Percentiles rank a stretch among this genome's conserved stretches.
Conservation (phyloP, 1,140 invertebrate genomes). For the Pomacea maculata region DNA sequence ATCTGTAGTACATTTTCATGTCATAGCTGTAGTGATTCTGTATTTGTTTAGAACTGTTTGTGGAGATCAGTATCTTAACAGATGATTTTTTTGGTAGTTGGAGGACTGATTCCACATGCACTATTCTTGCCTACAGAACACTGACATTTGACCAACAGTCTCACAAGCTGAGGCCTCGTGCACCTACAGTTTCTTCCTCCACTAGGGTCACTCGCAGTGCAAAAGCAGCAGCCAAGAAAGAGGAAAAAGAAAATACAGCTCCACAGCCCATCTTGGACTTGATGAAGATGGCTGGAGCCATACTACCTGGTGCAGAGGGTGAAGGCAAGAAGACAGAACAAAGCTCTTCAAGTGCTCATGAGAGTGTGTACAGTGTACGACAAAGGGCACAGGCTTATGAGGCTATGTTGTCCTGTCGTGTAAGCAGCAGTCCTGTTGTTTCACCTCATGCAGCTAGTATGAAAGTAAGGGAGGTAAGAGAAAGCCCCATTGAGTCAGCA, state of each 20-base stretch:
- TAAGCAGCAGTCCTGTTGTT: constrained; percentile 7
- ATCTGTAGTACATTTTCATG: neutral
- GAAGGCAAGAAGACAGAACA: neutral
- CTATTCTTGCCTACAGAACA: too few relatives aligned
- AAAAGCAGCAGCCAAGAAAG: neutral
- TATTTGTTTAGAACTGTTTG: too few relatives aligned
- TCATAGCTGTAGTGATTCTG: neutral
- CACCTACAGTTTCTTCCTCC: neutral
- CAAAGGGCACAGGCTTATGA: constrained; percentile 31
- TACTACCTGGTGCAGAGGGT: constrained; percentile 7
- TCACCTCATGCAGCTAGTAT: too few relatives aligned
- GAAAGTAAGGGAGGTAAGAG: too few relatives aligned
- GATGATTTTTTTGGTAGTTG: too few relatives aligned
- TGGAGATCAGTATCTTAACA: too few relatives aligned
- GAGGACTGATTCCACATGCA: too few relatives aligned
- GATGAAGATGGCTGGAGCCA: neutral
- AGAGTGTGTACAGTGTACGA: neutral
- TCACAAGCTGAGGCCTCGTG: neutral
- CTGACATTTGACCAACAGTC: constrained; percentile 1
- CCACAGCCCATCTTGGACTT: neutral
- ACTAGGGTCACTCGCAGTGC: constrained; percentile 9
- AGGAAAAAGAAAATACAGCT: constrained; percentile 7
- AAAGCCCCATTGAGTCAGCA: too few relatives aligned
- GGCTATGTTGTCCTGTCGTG: constrained; percentile 19
- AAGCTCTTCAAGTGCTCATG: too few relatives aligned